These are phyloP conservation scores for Loxodonta africana DNA, from an alignment of 2,113 vertebrate species.

Conservation along the genomic window DNA sequence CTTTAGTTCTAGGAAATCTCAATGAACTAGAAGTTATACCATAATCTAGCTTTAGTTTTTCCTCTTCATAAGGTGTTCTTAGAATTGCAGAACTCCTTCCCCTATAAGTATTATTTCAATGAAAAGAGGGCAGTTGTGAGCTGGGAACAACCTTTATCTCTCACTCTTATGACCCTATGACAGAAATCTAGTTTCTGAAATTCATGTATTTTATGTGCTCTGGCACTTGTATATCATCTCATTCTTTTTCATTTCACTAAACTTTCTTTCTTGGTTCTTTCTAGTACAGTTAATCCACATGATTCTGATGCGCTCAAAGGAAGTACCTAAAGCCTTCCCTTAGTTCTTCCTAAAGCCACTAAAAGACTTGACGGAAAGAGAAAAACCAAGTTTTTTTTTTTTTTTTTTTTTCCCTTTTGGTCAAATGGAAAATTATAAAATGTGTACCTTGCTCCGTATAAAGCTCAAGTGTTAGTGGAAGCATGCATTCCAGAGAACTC, in stretches of 20 bases:
- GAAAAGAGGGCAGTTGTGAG: background rate
- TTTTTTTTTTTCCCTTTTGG: slow-evolving; percentile 18
- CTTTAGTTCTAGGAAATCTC: background rate
- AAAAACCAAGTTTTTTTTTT: slow-evolving; percentile 22
- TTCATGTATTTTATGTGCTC: background rate
- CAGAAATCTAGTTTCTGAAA: background rate
- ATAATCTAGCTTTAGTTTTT: background rate
- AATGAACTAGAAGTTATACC: background rate
- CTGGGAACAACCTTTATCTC: background rate
- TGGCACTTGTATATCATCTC: background rate
- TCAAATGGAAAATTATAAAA: slow-evolving; percentile 71
- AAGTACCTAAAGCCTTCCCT: slow-evolving; percentile 44
- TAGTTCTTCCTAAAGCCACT: slow-evolving; percentile 50
- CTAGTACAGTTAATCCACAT: slow-evolving; percentile 48
- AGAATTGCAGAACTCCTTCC: background rate
- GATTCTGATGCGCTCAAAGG: slow-evolving; percentile 70
- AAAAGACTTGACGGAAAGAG: slow-evolving; percentile 33
- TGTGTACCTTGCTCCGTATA: slow-evolving; percentile 50
- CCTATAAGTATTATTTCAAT: background rate
- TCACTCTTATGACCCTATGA: background rate
- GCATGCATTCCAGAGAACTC: background rate
- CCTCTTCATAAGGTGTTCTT: background rate
- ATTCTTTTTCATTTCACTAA: background rate
- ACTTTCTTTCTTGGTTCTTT: background rate
- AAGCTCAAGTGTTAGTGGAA: background rate